Evolutionary conservation across 2,888 invertebrate species (phyloP), one percentile per base, ranked within the genome.

Genomic region (Clitarchus hookeri): DNA sequence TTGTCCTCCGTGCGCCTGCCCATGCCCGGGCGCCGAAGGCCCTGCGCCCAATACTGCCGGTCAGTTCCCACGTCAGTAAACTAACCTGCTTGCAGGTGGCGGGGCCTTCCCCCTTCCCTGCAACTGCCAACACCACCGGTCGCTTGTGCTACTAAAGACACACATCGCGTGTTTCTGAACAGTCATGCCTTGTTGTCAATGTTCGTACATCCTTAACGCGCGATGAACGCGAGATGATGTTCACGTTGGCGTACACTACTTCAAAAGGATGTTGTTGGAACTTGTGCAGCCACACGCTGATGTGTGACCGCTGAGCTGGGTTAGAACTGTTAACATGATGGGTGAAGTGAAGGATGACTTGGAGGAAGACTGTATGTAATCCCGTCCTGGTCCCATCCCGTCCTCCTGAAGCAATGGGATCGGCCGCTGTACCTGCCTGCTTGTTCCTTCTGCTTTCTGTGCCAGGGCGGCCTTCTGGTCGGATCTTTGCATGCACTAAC

Each of bases 1-100:
- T 79, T 87, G 87, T 26, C 87, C 87, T 53, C 87, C 86, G 48
- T 87, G 87, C 83, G 77, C 85, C 85, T 87, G 87, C 65, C 54
- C 84, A 83, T 86, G 87, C 83, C 84, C 87, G 53, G 54, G 83
- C 26, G 54, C 85, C 36, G 80, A 83, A 53, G 36, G 25, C 80
- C 82, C 65, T 27, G 84, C 65, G 82, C 48, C 48, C 19, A 65
- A 48, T 23, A 84, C 86, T n/a, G 54, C 84, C 65, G 86, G 84
- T 84, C 85, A 85, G 85, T 85, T 25, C 19, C 48, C 80, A 26
- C 80, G 27, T 48, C 16, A 44, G 80, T 27, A 53, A 36, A 80
- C 79, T 85, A 85, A 44, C 80, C 48, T 44, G 48, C 77, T 85
- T 85, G 78, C 44, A 44, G 85, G 85, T 85, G 85, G 79, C 85